A percentile compares a stretch with the other conserved stretches of the same genome.
phyloP scores from a whole-genome alignment of 2,888 invertebrate genomes.

The Rotaria macrura region DNA sequence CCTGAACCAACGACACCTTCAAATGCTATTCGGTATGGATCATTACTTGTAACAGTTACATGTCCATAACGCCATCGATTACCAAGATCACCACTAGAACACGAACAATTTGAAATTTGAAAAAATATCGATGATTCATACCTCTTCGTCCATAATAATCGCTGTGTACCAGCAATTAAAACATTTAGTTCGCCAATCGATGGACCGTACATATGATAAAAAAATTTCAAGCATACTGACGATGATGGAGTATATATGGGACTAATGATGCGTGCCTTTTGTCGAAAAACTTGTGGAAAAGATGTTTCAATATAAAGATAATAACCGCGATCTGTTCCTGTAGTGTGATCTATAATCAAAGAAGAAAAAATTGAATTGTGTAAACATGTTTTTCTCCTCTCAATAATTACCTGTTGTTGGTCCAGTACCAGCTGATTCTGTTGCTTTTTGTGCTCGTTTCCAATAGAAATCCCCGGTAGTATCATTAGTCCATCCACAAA shows the following conservation, averaged over 20 bases:
- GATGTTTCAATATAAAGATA: slow-evolving; percentile 43
- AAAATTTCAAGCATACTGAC: slow-evolving; percentile 36
- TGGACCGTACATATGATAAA: slow-evolving; percentile 35
- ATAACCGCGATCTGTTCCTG: slow-evolving; percentile 37
- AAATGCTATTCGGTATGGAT: neutral
- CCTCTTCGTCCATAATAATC: slow-evolving; percentile 17
- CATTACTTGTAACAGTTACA: slow-evolving; percentile 20
- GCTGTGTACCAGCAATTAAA: slow-evolving; percentile 20
- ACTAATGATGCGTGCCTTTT: slow-evolving; percentile 37
- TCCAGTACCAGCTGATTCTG: slow-evolving; percentile 39
- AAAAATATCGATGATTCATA: neutral
- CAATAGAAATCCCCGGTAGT: slow-evolving; percentile 41
- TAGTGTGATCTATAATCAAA: slow-evolving; percentile 17
- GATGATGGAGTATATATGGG: slow-evolving; percentile 17
- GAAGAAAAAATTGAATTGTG: no score
- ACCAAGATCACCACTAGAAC: slow-evolving; percentile 32
- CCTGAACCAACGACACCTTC: slow-evolving; percentile 15
- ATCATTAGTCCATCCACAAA: slow-evolving; percentile 39
- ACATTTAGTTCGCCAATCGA: slow-evolving; percentile 26
- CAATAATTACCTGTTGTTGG: slow-evolving; percentile 35
- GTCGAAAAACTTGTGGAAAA: slow-evolving; percentile 34
- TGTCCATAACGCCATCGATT: slow-evolving; percentile 32
- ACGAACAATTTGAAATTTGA: neutral
- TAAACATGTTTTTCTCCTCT: no score
- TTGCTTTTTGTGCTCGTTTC: slow-evolving; percentile 40